Percentiles rank a stretch among this genome's conserved stretches.
phyloP scores from a whole-genome alignment of 2,797 vertebrate species.

The Acanthurus lineatus region DNA sequence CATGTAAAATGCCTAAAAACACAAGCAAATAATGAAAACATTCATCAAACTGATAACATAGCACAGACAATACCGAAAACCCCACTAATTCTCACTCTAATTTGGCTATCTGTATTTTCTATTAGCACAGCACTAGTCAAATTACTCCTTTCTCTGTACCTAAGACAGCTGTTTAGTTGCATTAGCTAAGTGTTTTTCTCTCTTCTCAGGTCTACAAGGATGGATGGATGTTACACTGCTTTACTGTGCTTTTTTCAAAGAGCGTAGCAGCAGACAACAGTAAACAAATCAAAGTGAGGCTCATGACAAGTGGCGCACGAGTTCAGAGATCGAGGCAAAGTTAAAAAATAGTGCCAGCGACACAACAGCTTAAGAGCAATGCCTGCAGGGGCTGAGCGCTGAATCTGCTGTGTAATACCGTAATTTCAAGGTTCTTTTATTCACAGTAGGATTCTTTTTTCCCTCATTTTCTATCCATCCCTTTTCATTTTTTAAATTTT shows the following conservation, averaged over 20 bases:
- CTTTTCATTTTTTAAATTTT: slow-evolving; percentile 54
- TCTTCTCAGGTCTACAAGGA: slow-evolving; percentile 8
- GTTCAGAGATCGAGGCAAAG: slow-evolving; percentile 52
- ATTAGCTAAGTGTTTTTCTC: not conserved
- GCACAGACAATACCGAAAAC: not conserved
- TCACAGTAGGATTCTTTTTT: slow-evolving; percentile 27
- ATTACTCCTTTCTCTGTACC: not conserved
- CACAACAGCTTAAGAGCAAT: slow-evolving; percentile 28
- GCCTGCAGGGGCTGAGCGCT: slow-evolving; percentile 7
- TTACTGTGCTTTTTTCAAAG: not conserved
- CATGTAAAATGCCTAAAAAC: not conserved
- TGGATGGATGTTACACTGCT: slow-evolving; percentile 14
- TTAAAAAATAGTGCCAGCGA: slow-evolving; percentile 14
- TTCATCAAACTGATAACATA: not conserved
- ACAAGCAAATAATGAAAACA: not conserved
- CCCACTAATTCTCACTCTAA: not conserved
- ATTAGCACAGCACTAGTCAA: not conserved
- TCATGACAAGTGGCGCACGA: slow-evolving; percentile 15
- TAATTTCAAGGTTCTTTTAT: slow-evolving; percentile 57
- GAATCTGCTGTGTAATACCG: slow-evolving; percentile 29
- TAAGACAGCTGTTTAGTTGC: not conserved
- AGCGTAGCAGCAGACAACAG: not conserved
- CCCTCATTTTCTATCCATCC: slow-evolving; percentile 27
- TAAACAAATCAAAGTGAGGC: slow-evolving; percentile 51
- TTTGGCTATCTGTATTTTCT: not conserved